Percentiles rank a stretch among this genome's conserved stretches.
Evolutionary conservation across 2,113 vertebrate species (phyloP).

Genomic region (Hypanus sabinus): DNA sequence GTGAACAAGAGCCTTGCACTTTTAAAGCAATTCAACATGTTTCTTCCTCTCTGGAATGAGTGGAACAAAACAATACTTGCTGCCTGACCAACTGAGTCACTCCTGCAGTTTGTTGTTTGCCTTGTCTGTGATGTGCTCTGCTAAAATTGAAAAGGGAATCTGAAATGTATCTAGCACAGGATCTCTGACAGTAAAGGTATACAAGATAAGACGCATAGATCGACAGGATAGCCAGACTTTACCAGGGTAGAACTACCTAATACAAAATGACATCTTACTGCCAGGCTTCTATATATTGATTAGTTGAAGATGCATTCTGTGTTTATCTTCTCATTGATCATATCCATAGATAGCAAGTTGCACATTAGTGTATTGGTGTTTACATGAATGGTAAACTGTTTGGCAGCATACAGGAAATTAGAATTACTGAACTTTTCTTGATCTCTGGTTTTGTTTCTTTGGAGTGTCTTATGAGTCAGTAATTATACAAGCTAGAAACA

Average conservation of each 20-base stretch:
- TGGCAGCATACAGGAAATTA: neutral
- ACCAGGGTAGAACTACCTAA: too few species aligned
- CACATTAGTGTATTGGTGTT: constrained; percentile 21
- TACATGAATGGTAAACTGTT: constrained; percentile 21
- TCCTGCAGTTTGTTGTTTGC: neutral
- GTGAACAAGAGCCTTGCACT: too few species aligned
- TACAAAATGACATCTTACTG: neutral
- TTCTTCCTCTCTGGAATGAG: too few species aligned
- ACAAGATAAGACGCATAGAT: neutral
- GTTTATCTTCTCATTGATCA: neutral
- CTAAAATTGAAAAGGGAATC: neutral
- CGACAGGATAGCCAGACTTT: neutral
- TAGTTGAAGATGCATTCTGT: constrained; percentile 18
- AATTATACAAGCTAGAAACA: constrained; percentile 32
- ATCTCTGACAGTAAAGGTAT: too few species aligned
- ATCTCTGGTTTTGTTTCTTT: constrained; percentile 31
- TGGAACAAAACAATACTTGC: too few species aligned
- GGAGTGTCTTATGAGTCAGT: neutral
- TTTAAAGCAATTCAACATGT: too few species aligned
- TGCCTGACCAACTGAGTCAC: too few species aligned
- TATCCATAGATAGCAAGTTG: neutral
- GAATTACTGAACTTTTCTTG: constrained; percentile 34
- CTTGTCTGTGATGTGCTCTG: neutral
- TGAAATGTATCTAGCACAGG: too few species aligned
- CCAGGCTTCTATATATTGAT: neutral